Conservation (phyloP, 2,113 vertebrate species). For the human region DNA sequence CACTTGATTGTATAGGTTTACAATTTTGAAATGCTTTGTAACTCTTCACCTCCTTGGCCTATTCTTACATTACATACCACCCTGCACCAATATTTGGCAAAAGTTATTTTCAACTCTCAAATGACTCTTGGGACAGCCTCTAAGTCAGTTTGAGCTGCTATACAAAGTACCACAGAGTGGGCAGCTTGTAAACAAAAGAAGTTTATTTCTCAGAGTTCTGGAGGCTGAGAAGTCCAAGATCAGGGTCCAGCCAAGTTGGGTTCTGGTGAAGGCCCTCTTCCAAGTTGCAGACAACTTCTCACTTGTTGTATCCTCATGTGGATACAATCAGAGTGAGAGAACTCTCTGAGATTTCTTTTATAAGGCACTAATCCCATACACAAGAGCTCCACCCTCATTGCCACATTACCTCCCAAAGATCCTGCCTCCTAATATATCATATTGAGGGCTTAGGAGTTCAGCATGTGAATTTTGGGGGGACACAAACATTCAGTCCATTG, state of each 20-base stretch:
- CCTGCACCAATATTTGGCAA: background rate
- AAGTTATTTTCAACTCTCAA: slow-evolving; percentile 32
- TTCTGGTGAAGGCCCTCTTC: background rate
- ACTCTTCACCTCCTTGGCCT: background rate
- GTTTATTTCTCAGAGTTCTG: background rate
- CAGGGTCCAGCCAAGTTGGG: background rate
- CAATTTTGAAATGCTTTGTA: slow-evolving; percentile 4
- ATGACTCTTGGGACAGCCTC: background rate
- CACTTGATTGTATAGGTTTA: background rate
- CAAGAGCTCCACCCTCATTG: background rate
- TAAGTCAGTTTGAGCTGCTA: background rate
- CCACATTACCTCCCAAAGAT: background rate
- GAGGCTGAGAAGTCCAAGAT: background rate
- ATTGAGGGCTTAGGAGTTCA: background rate
- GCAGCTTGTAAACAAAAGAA: background rate
- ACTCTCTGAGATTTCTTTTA: background rate
- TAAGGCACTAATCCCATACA: background rate
- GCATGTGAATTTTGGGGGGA: background rate
- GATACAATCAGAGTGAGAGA: background rate
- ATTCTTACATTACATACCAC: background rate
- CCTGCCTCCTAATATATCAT: background rate
- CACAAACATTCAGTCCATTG: background rate
- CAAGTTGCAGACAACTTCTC: background rate
- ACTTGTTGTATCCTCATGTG: background rate
- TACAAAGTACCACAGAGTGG: background rate